Percentiles rank a stretch among this genome's conserved stretches.
Evolutionary conservation across 1,140 invertebrate species (phyloP).

Genomic region (Hylaeus anthracinus): DNA sequence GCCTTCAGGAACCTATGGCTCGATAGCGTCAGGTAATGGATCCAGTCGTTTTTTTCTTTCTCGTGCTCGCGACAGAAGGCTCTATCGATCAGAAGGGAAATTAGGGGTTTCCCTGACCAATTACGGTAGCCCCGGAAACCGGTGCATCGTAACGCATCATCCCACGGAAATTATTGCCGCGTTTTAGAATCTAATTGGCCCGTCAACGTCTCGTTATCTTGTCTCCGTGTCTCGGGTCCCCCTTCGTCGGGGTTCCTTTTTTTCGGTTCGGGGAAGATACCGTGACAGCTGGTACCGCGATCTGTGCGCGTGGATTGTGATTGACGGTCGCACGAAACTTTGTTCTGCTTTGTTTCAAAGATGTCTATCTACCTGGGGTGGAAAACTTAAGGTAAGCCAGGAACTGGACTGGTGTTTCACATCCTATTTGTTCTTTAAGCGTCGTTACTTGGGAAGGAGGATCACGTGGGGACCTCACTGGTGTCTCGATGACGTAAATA

Average conservation of each 20-base stretch:
- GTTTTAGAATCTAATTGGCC: conserved; percentile 68
- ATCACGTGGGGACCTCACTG: too few relatives aligned
- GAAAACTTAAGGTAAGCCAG: background rate
- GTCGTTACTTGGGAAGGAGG: too few relatives aligned
- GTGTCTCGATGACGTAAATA: background rate
- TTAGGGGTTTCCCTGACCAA: conserved; percentile 47
- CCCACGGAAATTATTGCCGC: conserved; percentile 46
- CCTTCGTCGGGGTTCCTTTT: background rate
- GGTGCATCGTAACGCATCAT: conserved; percentile 51
- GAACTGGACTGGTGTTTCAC: too few relatives aligned
- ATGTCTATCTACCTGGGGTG: background rate
- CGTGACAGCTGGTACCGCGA: conserved; percentile 44
- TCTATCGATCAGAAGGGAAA: conserved; percentile 40
- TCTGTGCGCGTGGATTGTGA: conserved; percentile 29
- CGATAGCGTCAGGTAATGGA: conserved; percentile 7
- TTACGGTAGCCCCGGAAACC: conserved; percentile 35
- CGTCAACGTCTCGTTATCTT: conserved; percentile 70
- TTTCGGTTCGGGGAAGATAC: background rate
- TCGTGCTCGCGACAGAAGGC: background rate
- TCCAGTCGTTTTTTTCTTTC: background rate
- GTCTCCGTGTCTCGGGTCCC: conserved; percentile 34
- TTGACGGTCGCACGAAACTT: conserved; percentile 43
- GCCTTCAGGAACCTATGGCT: background rate
- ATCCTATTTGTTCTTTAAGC: too few relatives aligned
- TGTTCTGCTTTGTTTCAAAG: conserved; percentile 2